phyloP scores from a whole-genome alignment of 2,888 invertebrate genomes.

The Nudaria mundana region DNA sequence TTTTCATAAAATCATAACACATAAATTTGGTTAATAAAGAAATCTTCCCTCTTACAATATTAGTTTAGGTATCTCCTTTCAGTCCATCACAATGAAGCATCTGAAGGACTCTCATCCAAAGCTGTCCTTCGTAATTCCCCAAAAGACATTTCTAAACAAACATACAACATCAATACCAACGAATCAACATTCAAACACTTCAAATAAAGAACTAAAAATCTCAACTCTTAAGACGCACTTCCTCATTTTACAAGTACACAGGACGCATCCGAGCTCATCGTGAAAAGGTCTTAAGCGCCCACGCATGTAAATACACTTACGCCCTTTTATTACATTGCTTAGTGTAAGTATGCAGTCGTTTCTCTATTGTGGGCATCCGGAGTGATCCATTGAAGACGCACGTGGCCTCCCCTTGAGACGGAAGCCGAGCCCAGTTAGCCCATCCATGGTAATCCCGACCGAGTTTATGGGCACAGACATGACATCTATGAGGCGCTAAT shows the following conservation, averaged over 20 bases:
- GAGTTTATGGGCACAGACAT: constrained; percentile 24
- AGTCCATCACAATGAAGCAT: not conserved
- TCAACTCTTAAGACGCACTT: constrained; percentile 24
- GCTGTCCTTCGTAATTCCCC: not conserved
- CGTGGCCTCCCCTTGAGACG: constrained; percentile 65
- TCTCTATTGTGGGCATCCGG: constrained; percentile 68
- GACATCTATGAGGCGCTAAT: constrained; percentile 12
- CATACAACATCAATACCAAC: constrained; percentile 17
- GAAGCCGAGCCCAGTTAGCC: constrained; percentile 51
- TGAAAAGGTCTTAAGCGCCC: constrained; percentile 23
- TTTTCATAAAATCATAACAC: no score
- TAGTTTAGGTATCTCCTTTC: no score
- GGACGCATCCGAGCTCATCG: constrained; percentile 20
- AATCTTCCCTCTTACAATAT: no score
- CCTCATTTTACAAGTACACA: constrained; percentile 32
- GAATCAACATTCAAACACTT: constrained; percentile 15
- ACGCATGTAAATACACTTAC: constrained; percentile 11
- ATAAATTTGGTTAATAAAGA: no score
- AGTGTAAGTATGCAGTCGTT: constrained; percentile 37
- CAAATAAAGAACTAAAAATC: constrained; percentile 25
- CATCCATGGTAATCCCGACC: constrained; percentile 32
- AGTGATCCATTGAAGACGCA: constrained; percentile 66
- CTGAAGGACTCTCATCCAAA: not conserved
- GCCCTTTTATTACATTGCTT: constrained; percentile 23
- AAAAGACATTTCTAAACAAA: constrained; percentile 11